A percentile compares a stretch with the other conserved stretches of the same genome.
phyloP scores from a whole-genome alignment of 2,797 vertebrate species.

The Holocentrus rufus region DNA sequence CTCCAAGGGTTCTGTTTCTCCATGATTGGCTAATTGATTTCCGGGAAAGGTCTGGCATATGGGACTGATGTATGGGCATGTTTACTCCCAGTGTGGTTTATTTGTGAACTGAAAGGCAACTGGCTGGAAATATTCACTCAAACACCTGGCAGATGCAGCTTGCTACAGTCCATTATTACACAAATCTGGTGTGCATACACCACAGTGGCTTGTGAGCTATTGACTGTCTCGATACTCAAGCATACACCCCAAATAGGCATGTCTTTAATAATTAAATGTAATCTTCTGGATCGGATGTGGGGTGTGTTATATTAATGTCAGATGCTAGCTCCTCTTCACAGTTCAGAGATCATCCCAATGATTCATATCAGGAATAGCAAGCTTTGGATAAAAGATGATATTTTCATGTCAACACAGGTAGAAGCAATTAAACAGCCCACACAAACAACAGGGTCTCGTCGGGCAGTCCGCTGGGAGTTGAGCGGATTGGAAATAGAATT shows the following conservation, averaged over 20 bases:
- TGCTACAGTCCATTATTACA: not conserved
- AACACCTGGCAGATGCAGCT: conserved; percentile 22
- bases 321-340: conserved; percentile 24
- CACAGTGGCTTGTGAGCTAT: not conserved
- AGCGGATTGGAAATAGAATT: conserved; percentile 34
- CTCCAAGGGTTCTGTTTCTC: not conserved
- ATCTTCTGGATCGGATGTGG: conserved; percentile 28
- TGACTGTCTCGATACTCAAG: not conserved
- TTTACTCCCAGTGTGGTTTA: conserved; percentile 26
- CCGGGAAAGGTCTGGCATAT: not conserved
- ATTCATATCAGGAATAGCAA: conserved; percentile 28
- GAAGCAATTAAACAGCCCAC: conserved; percentile 36
- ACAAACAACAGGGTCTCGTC: conserved; percentile 30
- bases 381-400: conserved; percentile 18
- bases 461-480: conserved; percentile 6
- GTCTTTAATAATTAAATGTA: conserved; percentile 16
- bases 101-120: conserved; percentile 25
- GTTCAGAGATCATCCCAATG: conserved; percentile 16
- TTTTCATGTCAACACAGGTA: conserved; percentile 25
- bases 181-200: not conserved
- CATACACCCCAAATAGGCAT: not conserved
- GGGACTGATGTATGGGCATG: not conserved
- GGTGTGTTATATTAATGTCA: conserved; percentile 13
- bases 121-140: conserved; percentile 18
- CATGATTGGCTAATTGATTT: conserved; percentile 27